Base-by-base conservation (phyloP, 2,888 invertebrate genomes). In the Cepaea hortensis region DNA sequence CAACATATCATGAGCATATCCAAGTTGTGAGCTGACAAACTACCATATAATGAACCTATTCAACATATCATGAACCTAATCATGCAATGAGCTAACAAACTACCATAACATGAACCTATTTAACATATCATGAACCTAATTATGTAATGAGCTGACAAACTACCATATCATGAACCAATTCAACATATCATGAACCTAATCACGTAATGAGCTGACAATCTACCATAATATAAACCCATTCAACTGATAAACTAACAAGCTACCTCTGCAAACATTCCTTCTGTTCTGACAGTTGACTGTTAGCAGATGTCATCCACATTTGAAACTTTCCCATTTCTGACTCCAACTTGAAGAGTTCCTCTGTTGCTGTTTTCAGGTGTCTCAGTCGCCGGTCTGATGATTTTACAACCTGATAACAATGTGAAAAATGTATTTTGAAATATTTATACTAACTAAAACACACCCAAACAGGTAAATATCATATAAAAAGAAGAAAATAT, bases 331-430 rank as follows among this genome's bases (percentile, higher is more conserved):
- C 85, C 77, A 91, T 89, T 86, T 94, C 94, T 35, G 90, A 89
- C 72, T 92, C 92, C 89, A 93, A 92, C 88, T 94, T 94, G 48
- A 86, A 88, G 48, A 93, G 90, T 87, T 94, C 93, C 50, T 93
- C 93, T 15, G 89, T 79, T n/a, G 93, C 93, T 62, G 91, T 90
- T 13, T 89, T 89, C 72, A 92, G 88, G 83, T 93, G 91, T 83
- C 91, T 91, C 70, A 91, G 81, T 23, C 93, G 89, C 20, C 89
- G 91, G n/a, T 92, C 91, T 62, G 92, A 91, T 13, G 92, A 90
- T 86, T 91, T 92, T 79, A 91, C 90, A 50, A 92, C 90, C 92
- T 92, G 88, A 11, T 70, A 1, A 46, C 50, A 70, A 18, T 20
- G 81, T 55, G 11, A 18, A n/a, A 50, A 18, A 6, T 48, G 5